These are phyloP conservation scores for Motacilla tschutschensis DNA, from an alignment of 2,113 vertebrate genomes.

Conservation along the genomic window DNA sequence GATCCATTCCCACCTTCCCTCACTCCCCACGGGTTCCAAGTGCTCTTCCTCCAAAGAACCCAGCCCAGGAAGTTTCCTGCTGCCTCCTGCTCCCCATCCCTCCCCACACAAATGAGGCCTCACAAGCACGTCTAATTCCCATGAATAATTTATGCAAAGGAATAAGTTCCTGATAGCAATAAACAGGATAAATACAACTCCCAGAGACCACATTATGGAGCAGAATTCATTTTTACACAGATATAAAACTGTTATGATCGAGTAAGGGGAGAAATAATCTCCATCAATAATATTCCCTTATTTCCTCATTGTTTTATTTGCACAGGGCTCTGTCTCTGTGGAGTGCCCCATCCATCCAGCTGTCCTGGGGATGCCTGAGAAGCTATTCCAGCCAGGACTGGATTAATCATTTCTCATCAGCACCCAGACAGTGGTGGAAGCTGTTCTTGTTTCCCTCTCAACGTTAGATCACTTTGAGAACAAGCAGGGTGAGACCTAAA, in stretches of 20 bases:
- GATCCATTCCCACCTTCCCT: neutral
- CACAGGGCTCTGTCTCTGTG: neutral
- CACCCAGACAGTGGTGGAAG: conserved; percentile 3
- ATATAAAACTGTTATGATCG: conserved; percentile 51
- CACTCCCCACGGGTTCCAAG: neutral
- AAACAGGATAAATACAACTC: conserved; percentile 59
- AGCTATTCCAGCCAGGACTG: conserved; percentile 38
- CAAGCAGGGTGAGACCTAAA: neutral
- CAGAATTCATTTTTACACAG: conserved; percentile 47
- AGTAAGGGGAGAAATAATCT: conserved; percentile 49
- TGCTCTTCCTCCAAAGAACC: accelerated
- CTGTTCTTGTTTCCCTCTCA: conserved; percentile 2
- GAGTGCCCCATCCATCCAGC: conserved; percentile 31
- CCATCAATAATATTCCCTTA: conserved; percentile 31
- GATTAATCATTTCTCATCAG: conserved; percentile 52
- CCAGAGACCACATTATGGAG: conserved; percentile 41
- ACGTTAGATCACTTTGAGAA: conserved; percentile 36
- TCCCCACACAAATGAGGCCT: neutral
- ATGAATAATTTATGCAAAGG: conserved; percentile 61
- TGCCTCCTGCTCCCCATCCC: neutral
- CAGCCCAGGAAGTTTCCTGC: neutral
- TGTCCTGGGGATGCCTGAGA: neutral
- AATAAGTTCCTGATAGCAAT: conserved; percentile 54
- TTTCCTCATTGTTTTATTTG: conserved; percentile 49
- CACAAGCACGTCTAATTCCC: conserved; percentile 11